A percentile compares a stretch with the other conserved stretches of the same genome.
Conservation (phyloP, 2,888 invertebrate genomes). For the Sylvicola cinctus region DNA sequence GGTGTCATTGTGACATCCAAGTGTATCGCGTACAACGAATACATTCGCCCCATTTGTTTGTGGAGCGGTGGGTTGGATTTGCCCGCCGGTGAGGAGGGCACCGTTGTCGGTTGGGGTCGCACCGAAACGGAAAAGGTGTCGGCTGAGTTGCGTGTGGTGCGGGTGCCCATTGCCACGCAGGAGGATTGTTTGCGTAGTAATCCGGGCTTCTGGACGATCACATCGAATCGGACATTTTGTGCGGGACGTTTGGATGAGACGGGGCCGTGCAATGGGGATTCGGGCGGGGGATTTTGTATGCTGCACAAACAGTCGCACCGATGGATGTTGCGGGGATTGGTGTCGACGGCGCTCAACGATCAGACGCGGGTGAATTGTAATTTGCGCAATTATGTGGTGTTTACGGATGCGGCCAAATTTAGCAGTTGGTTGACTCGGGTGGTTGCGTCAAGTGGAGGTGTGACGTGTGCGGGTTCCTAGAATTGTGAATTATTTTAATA, state of each 20-base stretch:
- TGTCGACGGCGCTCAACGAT: constrained; percentile 1
- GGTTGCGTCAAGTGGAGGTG: too few species aligned
- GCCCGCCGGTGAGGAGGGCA: constrained; percentile 26
- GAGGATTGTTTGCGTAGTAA: constrained; percentile 29
- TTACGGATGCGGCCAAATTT: constrained; percentile 2
- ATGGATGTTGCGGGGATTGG: constrained; percentile 4
- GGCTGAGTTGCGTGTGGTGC: constrained; percentile 23
- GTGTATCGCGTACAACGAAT: constrained; percentile 20
- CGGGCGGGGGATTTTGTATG: constrained; percentile 3
- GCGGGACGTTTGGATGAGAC: constrained; percentile 12
- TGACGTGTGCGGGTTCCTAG: too few species aligned
- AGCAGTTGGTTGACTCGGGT: not conserved
- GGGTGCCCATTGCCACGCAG: constrained; percentile 29
- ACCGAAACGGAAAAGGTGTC: constrained; percentile 17
- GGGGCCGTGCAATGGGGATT: constrained; percentile 5
- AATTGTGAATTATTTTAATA: too few species aligned
- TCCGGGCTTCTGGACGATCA: constrained; percentile 17
- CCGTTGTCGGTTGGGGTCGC: constrained; percentile 33
- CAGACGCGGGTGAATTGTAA: not conserved
- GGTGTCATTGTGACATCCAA: constrained; percentile 27
- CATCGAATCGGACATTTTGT: constrained; percentile 19
- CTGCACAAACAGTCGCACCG: not conserved
- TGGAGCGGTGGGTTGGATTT: constrained; percentile 26
- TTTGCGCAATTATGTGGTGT: not conserved
- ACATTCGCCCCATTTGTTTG: constrained; percentile 31